A percentile compares a stretch with the other conserved stretches of the same genome.
Conservation (phyloP, 2,888 invertebrate species). For the Mantis religiosa region DNA sequence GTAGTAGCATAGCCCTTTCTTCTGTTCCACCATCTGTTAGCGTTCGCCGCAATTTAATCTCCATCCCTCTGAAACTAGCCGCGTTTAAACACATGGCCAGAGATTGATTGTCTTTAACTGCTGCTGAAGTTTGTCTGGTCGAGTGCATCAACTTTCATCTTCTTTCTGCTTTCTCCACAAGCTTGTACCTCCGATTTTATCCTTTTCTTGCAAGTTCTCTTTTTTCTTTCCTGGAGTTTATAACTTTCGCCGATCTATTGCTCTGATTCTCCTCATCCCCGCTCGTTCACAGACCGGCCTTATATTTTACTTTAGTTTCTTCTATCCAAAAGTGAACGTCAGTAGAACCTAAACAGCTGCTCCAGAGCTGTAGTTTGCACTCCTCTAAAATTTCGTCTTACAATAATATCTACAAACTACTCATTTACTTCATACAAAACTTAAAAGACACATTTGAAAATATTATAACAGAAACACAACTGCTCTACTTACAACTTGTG, state of each 20-base stretch:
- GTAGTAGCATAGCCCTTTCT: not conserved
- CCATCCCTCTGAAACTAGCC: not conserved
- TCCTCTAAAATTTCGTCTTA: too few relatives aligned
- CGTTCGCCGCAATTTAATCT: not conserved
- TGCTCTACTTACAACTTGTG: too few relatives aligned
- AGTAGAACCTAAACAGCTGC: too few relatives aligned
- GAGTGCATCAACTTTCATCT: not conserved
- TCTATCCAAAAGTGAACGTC: too few relatives aligned
- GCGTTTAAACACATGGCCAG: not conserved
- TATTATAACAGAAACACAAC: too few relatives aligned
- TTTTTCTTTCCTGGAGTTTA: not conserved
- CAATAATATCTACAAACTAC: too few relatives aligned
- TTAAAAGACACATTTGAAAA: too few relatives aligned
- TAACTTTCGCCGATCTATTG: not conserved
- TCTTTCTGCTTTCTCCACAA: not conserved
- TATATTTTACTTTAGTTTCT: too few relatives aligned
- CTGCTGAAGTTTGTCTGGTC: not conserved
- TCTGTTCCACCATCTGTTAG: not conserved
- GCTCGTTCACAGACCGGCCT: too few relatives aligned
- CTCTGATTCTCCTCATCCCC: not conserved
- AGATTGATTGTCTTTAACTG: not conserved
- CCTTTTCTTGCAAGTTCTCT: not conserved
- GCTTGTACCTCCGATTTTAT: not conserved
- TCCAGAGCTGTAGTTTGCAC: too few relatives aligned
- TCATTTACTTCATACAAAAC: too few relatives aligned